Evolutionary conservation across 2,888 invertebrate genomes (phyloP), one percentile per base, ranked within the genome.

Genomic region (Mesodorylaimus sp.): DNA sequence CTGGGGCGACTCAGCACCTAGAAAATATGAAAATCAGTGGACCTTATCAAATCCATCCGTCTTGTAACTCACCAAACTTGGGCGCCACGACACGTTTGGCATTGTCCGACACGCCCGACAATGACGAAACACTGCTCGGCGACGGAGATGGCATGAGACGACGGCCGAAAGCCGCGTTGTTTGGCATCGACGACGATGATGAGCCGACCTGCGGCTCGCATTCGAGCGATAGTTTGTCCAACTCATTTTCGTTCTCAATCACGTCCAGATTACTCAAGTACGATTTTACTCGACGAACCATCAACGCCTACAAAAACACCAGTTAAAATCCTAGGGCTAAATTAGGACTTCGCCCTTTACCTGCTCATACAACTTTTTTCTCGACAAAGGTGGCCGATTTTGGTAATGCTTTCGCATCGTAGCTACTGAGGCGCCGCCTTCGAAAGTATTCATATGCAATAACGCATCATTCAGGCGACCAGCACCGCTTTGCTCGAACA

Each of bases 271-370:
- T 82, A 57, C 82, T 81, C 52, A 97, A 75, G 71, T 97, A 97
- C 2, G 93, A 84, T 68, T 93, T 89, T 3, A 95, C 93, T 50
- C 91, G 76, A 28, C 93, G 77, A 50, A 91, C 89, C 95, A 95
- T 95, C 72, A 93, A 88, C 28, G 93, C 89, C 70, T 73, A 54
- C 21, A 53, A 36, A 19, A 21, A 41, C 7, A 41, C 21, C 5
- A 19, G 21, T 41, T 19, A 13, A 41, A 19, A 21, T 41, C 5
- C 21, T 41, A 41, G 21, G 19, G 5, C 10, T 24, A 7, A 24
- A 24, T 7, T 25, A 10, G 7, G 16, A 29, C 16, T 10, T 21
- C 16, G 7, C 13, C 13, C 38, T 13, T 10, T 29, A 50, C 47
- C 47, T 63, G 63, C 47, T 65, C 65, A 53, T 65, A 66, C 26